Base-by-base conservation (phyloP, 2,888 invertebrate genomes). In the Pterostichus madidus region DNA sequence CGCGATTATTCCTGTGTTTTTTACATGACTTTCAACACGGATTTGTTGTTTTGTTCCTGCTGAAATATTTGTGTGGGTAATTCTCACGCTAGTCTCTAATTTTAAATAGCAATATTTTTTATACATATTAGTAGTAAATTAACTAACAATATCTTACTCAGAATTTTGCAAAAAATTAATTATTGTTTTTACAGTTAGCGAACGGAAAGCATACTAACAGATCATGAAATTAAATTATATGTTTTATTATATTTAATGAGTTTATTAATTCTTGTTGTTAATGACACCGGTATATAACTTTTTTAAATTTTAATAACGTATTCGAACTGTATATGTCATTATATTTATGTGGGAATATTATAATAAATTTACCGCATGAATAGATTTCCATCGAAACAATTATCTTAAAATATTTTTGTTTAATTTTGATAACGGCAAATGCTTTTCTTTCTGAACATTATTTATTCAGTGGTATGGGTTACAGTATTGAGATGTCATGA, bases 391-490 rank as follows among this genome's bases (percentile, higher is more conserved):
- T 13, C 44, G 31, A 61, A 31, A 79, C 46, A 61, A 79, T 79
- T 79, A 46, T 24, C 8, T 13, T 15, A 64, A 56, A 39, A 59
- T 35, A 39, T 39, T 35, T 59, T n/a, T 78, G 46, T 24, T 79
- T 31, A 44, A 79, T 64, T 39, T 64, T 13, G 31, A 10, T 64
- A 79, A 64, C 78, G 13, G 78, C n/a, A 78, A 77, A 59, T 77
- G 11, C 39, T 49, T 17, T 49, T 49, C 10, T 49, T 49, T 49
- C 0, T 49, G 49, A 1, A n/a, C 2, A 49, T 11, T 49, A 5
- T n/a, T 49, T 49, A 11, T 49, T n/a, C 49, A 5, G 10, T 49
- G 6, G 13, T n/a, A 5, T 49, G 13, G 64, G 64, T 73, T 46
- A 73, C 11, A 73, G 13, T 53, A 53, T 76, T 53, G 56, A 76